These are phyloP conservation scores for Porites cylindrica DNA, from an alignment of 92 coral and sea anemone species.

Conservation along the genomic window DNA sequence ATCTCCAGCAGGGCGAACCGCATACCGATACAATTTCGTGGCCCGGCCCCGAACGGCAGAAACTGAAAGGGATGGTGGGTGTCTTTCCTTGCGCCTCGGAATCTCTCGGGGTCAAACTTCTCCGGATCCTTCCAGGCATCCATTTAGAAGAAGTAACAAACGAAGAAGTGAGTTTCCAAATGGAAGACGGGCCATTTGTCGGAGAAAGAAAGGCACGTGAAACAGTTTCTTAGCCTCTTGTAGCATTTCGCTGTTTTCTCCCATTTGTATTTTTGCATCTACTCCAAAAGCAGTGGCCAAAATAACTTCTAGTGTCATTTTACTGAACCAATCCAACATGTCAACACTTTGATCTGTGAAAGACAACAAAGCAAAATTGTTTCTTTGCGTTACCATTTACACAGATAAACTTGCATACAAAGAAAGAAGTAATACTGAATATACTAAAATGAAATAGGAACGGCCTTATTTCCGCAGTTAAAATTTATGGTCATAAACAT, in stretches of 20 bases:
- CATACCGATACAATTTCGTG: conserved; percentile 75
- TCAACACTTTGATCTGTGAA: conserved; percentile 67
- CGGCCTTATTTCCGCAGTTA: no score
- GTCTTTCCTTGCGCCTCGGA: conserved; percentile 72
- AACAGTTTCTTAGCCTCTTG: conserved; percentile 23
- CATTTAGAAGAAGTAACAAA: neutral
- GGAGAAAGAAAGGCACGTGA: conserved; percentile 13
- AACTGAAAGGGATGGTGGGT: conserved; percentile 70
- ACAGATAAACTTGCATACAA: no score
- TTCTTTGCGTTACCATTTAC: neutral
- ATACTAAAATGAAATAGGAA: no score
- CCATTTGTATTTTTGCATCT: conserved; percentile 58
- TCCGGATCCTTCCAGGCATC: conserved; percentile 77
- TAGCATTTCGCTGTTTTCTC: conserved; percentile 45
- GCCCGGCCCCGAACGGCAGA: conserved; percentile 79
- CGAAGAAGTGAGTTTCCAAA: neutral
- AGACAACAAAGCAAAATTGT: neutral
- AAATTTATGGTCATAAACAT: no score
- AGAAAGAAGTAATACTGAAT: no score
- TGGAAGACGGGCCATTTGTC: conserved; percentile 49
- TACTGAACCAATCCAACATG: conserved; percentile 71
- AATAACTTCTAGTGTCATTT: conserved; percentile 69
- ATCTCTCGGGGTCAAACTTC: conserved; percentile 85
- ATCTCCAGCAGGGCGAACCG: conserved; percentile 71
- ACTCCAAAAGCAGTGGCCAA: conserved; percentile 73